A percentile compares a stretch with the other conserved stretches of the same genome.
Evolutionary conservation across 2,113 vertebrate species (phyloP).

Genomic region (Nesogale talazaci): DNA sequence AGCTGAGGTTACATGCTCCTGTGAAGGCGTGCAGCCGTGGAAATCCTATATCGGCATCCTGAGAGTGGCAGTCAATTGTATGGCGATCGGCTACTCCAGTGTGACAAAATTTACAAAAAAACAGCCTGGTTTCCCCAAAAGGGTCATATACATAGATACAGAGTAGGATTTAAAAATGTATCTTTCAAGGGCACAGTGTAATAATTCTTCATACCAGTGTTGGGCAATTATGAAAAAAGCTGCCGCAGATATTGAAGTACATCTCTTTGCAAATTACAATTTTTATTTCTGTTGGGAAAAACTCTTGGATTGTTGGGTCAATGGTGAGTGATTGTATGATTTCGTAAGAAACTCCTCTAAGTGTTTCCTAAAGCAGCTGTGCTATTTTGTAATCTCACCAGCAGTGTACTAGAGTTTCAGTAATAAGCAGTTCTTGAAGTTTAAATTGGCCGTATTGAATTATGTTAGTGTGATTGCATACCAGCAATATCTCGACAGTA

Average conservation of each 20-base stretch:
- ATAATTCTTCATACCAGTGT: background rate
- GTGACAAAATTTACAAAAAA: background rate
- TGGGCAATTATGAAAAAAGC: conserved; percentile 4
- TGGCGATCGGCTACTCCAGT: background rate
- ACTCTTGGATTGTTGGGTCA: conserved; percentile 29
- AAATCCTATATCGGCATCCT: too few relatives aligned
- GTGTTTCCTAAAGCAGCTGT: conserved; percentile 12
- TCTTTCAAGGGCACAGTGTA: background rate
- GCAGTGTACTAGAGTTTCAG: background rate
- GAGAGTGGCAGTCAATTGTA: too few relatives aligned
- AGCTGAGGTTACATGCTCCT: too few relatives aligned
- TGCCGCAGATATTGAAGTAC: background rate
- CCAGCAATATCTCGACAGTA: background rate
- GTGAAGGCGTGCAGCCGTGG: too few relatives aligned
- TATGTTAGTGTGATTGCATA: conserved; percentile 19
- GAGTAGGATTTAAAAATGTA: background rate
- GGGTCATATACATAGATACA: background rate
- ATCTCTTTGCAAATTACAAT: background rate
- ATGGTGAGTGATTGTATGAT: conserved; percentile 29
- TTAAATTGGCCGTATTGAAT: conserved; percentile 20
- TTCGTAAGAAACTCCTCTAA: conserved; percentile 1
- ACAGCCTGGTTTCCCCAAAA: background rate
- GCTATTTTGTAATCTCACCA: background rate
- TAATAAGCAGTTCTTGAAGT: conserved; percentile 32
- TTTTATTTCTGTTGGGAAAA: conserved; percentile 19